Percentiles rank a stretch among this genome's conserved stretches.
Conservation (phyloP, 2,888 invertebrate genomes). For the Caenorhabditis afra region DNA sequence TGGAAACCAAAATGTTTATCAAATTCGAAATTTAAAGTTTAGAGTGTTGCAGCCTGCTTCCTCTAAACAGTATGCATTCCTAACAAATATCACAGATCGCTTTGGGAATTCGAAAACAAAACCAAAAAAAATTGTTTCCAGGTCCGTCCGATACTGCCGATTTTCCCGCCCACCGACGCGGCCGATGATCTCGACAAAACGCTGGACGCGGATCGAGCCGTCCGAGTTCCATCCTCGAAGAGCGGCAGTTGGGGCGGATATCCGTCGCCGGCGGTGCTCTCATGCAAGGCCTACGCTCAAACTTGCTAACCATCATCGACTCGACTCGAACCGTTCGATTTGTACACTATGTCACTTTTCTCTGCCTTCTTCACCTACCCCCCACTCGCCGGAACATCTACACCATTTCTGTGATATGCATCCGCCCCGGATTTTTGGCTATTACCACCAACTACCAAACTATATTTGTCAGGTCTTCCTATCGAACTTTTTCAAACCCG, state of each 20-base stretch:
- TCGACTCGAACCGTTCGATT: neutral
- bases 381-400: too few relatives aligned
- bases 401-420: too few relatives aligned
- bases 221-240: slow-evolving; percentile 76
- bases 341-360: slow-evolving; percentile 10
- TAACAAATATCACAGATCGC: too few relatives aligned
- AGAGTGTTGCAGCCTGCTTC: too few relatives aligned
- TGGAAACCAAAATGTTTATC: too few relatives aligned
- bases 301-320: slow-evolving; percentile 72
- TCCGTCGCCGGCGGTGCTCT: slow-evolving; percentile 73
- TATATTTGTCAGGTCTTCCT: neutral
- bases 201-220: slow-evolving; percentile 46
- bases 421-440: too few relatives aligned
- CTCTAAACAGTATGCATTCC: too few relatives aligned
- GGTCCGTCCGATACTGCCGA: slow-evolving; percentile 60
- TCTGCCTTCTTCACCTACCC: neutral
- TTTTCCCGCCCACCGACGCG: slow-evolving; percentile 21
- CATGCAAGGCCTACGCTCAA: slow-evolving; percentile 75
- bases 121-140: slow-evolving; percentile 18
- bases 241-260: slow-evolving; percentile 79
- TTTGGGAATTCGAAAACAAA: too few relatives aligned
- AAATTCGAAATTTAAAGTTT: too few relatives aligned
- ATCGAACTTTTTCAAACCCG: too few relatives aligned
- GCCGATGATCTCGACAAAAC: slow-evolving; percentile 30
- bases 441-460: too few relatives aligned